Evolutionary conservation across 1,140 invertebrate genomes (phyloP).

Genomic region (Drosophila elegans): DNA sequence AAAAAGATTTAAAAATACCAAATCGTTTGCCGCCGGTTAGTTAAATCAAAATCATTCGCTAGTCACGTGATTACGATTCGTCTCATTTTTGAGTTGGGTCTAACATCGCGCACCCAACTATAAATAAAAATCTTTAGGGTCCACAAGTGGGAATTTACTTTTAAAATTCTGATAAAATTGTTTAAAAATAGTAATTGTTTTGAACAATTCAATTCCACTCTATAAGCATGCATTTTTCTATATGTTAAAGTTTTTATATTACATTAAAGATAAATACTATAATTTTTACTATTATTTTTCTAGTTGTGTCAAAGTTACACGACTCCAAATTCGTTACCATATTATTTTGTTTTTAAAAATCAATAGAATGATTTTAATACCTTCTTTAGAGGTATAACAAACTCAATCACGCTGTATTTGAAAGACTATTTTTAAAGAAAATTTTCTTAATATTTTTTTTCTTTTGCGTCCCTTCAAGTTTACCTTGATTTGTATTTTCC

Average conservation of each 20-base stretch:
- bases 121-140: background rate
- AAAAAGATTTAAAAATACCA: constrained; percentile 55
- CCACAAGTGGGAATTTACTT: too few species aligned
- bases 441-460: background rate
- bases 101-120: background rate
- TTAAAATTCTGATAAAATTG: background rate
- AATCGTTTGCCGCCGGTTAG: constrained; percentile 53
- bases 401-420: background rate
- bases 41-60: constrained; percentile 54
- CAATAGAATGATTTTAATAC: too few species aligned
- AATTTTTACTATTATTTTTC: too few species aligned
- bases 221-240: too few species aligned
- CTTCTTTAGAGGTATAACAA: background rate
- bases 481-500: constrained; percentile 20
- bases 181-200: too few species aligned
- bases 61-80: constrained; percentile 57
- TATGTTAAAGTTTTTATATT: too few species aligned
- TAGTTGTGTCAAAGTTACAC: too few species aligned
- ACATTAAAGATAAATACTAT: too few species aligned
- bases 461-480: background rate
- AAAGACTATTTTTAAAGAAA: background rate
- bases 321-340: too few species aligned
- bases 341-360: too few species aligned
- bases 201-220: too few species aligned
- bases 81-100: background rate